Evolutionary conservation across 2,888 invertebrate genomes (phyloP).

Genomic region (Petrophora chlorosata): DNA sequence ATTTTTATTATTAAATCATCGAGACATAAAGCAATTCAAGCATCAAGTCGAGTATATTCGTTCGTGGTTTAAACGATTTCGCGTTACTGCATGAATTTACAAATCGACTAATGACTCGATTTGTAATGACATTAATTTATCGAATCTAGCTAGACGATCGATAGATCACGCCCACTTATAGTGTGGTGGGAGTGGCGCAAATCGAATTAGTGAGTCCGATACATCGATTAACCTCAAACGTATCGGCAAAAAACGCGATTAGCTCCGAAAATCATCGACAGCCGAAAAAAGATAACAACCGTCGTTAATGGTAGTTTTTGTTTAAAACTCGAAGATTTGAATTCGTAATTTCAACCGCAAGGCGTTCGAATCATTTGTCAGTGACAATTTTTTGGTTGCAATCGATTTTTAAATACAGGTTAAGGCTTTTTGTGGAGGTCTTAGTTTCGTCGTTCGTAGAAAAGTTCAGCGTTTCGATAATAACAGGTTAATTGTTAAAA

Average conservation of each 20-base stretch:
- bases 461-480: constrained; percentile 41
- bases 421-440: constrained; percentile 51
- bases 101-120: constrained; percentile 8
- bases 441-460: constrained; percentile 33
- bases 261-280: constrained; percentile 80
- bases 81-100: constrained; percentile 38
- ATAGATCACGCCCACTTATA: constrained; percentile 76
- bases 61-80: constrained; percentile 47
- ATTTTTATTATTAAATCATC: constrained; percentile 76
- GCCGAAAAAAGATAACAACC: constrained; percentile 78
- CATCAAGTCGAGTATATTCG: constrained; percentile 49
- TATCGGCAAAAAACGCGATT: constrained; percentile 81
- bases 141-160: constrained; percentile 66
- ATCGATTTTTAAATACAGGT: constrained; percentile 84
- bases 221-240: constrained; percentile 76
- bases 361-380: constrained; percentile 83
- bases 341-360: constrained; percentile 83
- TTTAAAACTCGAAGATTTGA: constrained; percentile 81
- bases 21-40: no score
- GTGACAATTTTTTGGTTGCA: constrained; percentile 83
- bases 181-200: constrained; percentile 73
- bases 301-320: constrained; percentile 82
- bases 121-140: constrained; percentile 9
- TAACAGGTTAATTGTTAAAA: constrained; percentile 53
- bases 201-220: constrained; percentile 79